Conservation (phyloP, 2,888 invertebrate genomes). For the Petrophora chlorosata region DNA sequence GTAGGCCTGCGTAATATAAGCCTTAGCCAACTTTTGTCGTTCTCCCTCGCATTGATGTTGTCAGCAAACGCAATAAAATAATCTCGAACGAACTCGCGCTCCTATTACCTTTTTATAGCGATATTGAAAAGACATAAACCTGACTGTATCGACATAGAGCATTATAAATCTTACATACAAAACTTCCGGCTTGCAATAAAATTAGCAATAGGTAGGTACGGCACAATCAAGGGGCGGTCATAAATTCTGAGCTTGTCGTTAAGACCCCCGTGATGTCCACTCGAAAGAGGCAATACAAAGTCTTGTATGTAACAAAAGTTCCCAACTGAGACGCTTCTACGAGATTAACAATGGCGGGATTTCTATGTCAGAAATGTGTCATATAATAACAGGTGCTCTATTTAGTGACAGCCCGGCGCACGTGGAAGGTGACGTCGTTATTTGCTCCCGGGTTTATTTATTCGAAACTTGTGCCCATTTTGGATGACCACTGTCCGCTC, state of each 20-base stretch:
- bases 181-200: slow-evolving; percentile 47
- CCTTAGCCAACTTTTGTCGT: slow-evolving; percentile 34
- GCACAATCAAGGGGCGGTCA: slow-evolving; percentile 30
- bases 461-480: slow-evolving; percentile 72
- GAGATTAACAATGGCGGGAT: slow-evolving; percentile 56
- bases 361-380: slow-evolving; percentile 66
- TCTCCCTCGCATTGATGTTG: slow-evolving; percentile 42
- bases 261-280: slow-evolving; percentile 26
- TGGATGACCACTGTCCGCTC: slow-evolving; percentile 78
- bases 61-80: slow-evolving; percentile 46
- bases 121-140: slow-evolving; percentile 50
- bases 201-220: slow-evolving; percentile 33
- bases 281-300: slow-evolving; percentile 23
- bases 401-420: slow-evolving; percentile 52
- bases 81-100: slow-evolving; percentile 43
- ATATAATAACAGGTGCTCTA: slow-evolving; percentile 60
- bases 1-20: slow-evolving; percentile 38
- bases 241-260: slow-evolving; percentile 34
- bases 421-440: slow-evolving; percentile 69
- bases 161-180: slow-evolving; percentile 50
- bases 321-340: slow-evolving; percentile 21
- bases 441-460: slow-evolving; percentile 76
- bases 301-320: slow-evolving; percentile 25
- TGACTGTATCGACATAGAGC: slow-evolving; percentile 39
- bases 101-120: slow-evolving; percentile 45